Evolutionary conservation across 2,888 invertebrate genomes (phyloP).

Genomic region (Drosophila austrosaltans): DNA sequence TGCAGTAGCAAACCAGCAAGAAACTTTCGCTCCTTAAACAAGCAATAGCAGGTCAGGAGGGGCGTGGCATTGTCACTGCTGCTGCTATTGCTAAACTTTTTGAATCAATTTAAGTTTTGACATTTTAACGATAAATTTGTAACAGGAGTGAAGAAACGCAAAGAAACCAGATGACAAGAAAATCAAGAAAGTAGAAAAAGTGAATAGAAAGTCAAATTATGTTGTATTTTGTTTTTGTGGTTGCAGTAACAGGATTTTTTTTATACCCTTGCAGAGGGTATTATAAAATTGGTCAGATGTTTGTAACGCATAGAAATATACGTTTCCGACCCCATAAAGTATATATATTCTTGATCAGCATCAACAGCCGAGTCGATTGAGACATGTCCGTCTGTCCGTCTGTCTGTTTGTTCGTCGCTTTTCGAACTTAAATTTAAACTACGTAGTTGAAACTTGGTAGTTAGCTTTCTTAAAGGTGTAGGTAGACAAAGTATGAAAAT

Average conservation of each 20-base stretch:
- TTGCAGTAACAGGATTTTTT: neutral
- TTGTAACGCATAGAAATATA: too few relatives aligned
- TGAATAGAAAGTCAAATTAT: neutral
- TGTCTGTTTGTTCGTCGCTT: too few relatives aligned
- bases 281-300: too few relatives aligned
- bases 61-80: slow-evolving; percentile 28
- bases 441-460: too few relatives aligned
- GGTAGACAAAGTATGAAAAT: too few relatives aligned
- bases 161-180: slow-evolving; percentile 49
- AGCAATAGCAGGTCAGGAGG: neutral
- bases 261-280: too few relatives aligned
- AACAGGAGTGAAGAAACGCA: slow-evolving; percentile 45
- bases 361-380: too few relatives aligned
- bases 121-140: slow-evolving; percentile 79
- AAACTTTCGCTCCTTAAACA: slow-evolving; percentile 54
- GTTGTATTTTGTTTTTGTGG: neutral
- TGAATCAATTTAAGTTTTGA: slow-evolving; percentile 79
- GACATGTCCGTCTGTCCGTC: too few relatives aligned
- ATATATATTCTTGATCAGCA: too few relatives aligned
- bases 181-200: neutral
- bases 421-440: too few relatives aligned
- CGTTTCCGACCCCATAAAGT: too few relatives aligned
- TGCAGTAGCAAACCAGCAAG: slow-evolving; percentile 54
- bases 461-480: too few relatives aligned
- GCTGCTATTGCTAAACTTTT: slow-evolving; percentile 62